Base-by-base conservation (phyloP, 2,797 vertebrate genomes). In the Halcyon chelicuti region DNA sequence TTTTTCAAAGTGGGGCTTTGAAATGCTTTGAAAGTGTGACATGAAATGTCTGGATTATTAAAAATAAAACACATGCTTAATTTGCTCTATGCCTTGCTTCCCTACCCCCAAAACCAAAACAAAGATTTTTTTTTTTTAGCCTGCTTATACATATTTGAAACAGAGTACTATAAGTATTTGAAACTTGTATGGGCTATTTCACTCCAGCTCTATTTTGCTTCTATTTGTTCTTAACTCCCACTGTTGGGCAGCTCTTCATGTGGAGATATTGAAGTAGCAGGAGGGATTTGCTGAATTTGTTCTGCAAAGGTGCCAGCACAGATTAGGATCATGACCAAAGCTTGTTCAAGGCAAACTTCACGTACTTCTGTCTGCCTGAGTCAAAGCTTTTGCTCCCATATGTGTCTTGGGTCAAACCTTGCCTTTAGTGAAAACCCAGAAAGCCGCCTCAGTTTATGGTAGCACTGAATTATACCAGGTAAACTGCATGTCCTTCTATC, bases 261-360 rank as follows among this genome's bases (percentile, higher is more conserved):
- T 29, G 42, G 68, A 86, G 76, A 62, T 86, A 70, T 37, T 86
- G 76, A 91, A 62, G 68, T 86, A 88, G 75, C 35, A 57, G 79
- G 58, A 75, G 37, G 19, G 79, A 83, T 40, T 57, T 93, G 61
- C 62, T 91, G 58, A 39, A 46, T 67, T 95, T 91, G 52, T 92
- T 74, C 52, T 28, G 15, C 46, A 5, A 29, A 65, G 65, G 55
- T 94, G n/a, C 78, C 29, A 68, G 68, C 46, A 61, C 44, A 40
- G n/a, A 54, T 33, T 66, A 75, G 89, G 66, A n/a, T 39, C 4
- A 5, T 2, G 9, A 26, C 70, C 85, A 86, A 54, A 76, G 68
- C 39, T 72, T 66, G 31, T 55, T 72, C 79, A 76, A 60, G 66
- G 33, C 47, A 86, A 42, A 22, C 77, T 83, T 88, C 42, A 46